Evolutionary conservation across 2,797 vertebrate species (phyloP), one percentile per base, ranked within the genome.

Genomic region (Pitangus sulphuratus): DNA sequence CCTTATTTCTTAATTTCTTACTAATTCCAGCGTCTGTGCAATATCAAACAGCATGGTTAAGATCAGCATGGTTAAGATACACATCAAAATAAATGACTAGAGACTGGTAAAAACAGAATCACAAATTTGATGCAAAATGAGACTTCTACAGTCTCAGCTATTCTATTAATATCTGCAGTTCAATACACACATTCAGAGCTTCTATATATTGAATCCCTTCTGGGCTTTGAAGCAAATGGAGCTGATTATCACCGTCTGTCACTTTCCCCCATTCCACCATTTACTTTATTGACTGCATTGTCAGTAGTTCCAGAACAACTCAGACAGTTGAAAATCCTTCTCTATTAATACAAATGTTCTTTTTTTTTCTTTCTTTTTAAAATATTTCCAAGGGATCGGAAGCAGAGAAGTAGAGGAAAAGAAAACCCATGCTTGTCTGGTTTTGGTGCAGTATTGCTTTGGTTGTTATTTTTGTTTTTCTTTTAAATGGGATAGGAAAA

Each of bases 171-270:
- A 84, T 48, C 53, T 79, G n/a, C 35, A 92, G 61, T n/a, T 79
- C 15, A 4, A 72, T 57, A 80, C 5, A 71, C 9, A 87, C 45
- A 53, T 65, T 84, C 42, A 64, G 33, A 68, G 40, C 15, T 56
- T 68, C 70, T 20, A 35, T n/a, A 35, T 35, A 84, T 75, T 0
- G 0, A 90, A 75, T 8, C 22, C 35, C 10, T 84, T 68, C 42
- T 8, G 8, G 19, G 9, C 37, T 87, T 68, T 56, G 47, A 79
- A 89, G 66, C n/a, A 92, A 92, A 92, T 69, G 68, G 77, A 70
- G 48, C 35, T 66, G 47, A 92, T 92, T 39, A 92, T 75, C 30
- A 68, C 24, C 1, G 0, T 25, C 53, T 93, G 45, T 15, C 66
- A 45, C 45, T 81, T 84, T 39, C 45, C 45, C 33, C 15, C 40